Conservation (phyloP, 2,888 invertebrate species). For the Sericinus montela region DNA sequence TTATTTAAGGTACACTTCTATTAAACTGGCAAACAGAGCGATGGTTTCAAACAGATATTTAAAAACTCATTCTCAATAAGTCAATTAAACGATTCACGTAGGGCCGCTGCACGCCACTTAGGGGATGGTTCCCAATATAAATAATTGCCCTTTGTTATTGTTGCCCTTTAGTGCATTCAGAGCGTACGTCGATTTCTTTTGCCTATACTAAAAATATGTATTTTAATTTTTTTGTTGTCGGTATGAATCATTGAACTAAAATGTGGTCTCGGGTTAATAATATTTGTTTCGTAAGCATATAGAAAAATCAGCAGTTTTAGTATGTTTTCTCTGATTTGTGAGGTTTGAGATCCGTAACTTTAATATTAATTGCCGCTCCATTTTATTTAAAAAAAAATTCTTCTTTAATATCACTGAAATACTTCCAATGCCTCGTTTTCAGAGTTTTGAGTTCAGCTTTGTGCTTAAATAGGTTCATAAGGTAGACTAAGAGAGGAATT, state of each 20-base stretch:
- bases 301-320: too few species aligned
- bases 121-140: constrained; percentile 61
- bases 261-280: background rate
- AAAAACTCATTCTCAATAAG: constrained; percentile 76
- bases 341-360: too few species aligned
- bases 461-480: too few species aligned
- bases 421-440: too few species aligned
- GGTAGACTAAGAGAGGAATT: too few species aligned
- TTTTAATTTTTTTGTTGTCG: background rate
- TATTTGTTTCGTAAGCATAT: too few species aligned
- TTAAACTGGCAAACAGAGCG: constrained; percentile 35
- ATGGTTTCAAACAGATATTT: constrained; percentile 63
- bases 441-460: too few species aligned
- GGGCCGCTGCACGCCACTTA: constrained; percentile 65
- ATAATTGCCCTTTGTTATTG: constrained; percentile 71
- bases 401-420: too few species aligned
- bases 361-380: too few species aligned
- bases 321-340: too few species aligned
- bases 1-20: constrained; percentile 33
- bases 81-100: constrained; percentile 72
- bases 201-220: background rate
- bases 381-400: too few species aligned
- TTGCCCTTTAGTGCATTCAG: constrained; percentile 40
- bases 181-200: constrained; percentile 22
- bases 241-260: constrained; percentile 12